Base-by-base conservation (phyloP, 2,888 invertebrate species). In the Sturmia bella region DNA sequence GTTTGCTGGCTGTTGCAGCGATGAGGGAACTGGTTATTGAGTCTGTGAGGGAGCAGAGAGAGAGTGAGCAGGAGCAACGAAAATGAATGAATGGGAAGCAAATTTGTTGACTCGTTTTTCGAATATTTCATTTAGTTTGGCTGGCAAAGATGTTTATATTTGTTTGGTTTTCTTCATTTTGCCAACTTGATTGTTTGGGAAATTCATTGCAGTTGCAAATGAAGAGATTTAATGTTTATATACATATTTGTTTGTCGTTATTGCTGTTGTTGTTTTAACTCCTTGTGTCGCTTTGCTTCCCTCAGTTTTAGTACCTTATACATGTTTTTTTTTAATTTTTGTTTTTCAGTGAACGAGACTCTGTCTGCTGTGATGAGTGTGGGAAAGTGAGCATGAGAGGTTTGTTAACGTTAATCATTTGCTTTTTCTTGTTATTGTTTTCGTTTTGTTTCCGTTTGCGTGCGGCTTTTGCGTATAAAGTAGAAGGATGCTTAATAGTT, bases 201-300 rank as follows among this genome's bases (percentile, higher is more conserved):
- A 82, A 82, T 82, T 82, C 82, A 82, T 82, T 82, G 82, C 82
- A 82, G 78, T 82, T 82, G 56, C 82, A 82, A 82, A 73, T 77
- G 73, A 68, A 77, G 63, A 77, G 81, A 81, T 81, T 73, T 41
- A 48, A 15, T 56, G 17, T 59, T 59, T 37, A 9, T 24, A 1
- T 24, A 12, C 13, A 37, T 64, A 15, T 45, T 69, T 45, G 9
- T 37, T 54, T 63, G 45, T 27, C 59, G 24, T 69, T 76, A 41
- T 41, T 56, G 37, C 59, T 66, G 48, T 15, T 19, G 50, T 39
- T 15, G 54, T 66, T 61, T 50, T 56, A 13, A 17, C 19, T 57
- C 21, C 48, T 43, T 70, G 56, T 45, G n/a, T 50, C n/a, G 54
- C 37, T 41, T 37, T 21, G 32, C 56, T 17, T 57, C 43, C 45